Base-by-base conservation (phyloP, 2,797 vertebrate genomes). In the Channa striata region DNA sequence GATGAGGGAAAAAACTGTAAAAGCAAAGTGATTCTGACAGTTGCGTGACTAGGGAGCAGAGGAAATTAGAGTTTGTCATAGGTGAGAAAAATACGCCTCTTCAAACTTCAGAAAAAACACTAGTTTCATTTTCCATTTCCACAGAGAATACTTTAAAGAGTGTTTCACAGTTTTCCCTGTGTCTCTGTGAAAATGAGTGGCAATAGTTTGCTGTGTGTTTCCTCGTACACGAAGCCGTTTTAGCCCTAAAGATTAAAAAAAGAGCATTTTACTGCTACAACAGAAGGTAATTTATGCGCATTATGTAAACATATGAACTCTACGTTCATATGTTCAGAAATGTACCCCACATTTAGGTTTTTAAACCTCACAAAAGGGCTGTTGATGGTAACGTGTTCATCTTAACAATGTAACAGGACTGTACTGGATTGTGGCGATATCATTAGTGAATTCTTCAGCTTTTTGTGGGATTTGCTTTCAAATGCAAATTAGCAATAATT, bases 401-500 rank as follows among this genome's bases (percentile, higher is more conserved):
- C 1, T 59, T 61, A 61, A 53, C 46, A 63, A 46, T 63, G 74
- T 43, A 47, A 59, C 49, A 70, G 52, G 34, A 51, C 42, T 51
- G 37, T 13, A 62, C 16, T 72, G 53, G 63, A 74, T 17, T 43
- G 49, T 16, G 50, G 39, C 20, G 51, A 54, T 53, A 59, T 69
- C 50, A 77, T 53, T 14, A 34, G 51, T 60, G 52, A 56, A 52
- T 66, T 73, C 7, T 73, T 59, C 30, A 47, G 21, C 48, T 58
- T 80, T 70, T 47, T 66, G 56, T 68, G 57, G 37, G 47, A 33
- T 79, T 75, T 82, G 68, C 66, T 82, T 74, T 85, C 34, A 86
- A 81, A 72, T 85, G 85, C 58, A 84, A 66, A 82, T 72, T 65
- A 88, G 78, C 67, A 74, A 74, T 86, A 87, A 87, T 83, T 84